phyloP scores from a whole-genome alignment of 2,888 invertebrate species.

The Drosophila pegasa region DNA sequence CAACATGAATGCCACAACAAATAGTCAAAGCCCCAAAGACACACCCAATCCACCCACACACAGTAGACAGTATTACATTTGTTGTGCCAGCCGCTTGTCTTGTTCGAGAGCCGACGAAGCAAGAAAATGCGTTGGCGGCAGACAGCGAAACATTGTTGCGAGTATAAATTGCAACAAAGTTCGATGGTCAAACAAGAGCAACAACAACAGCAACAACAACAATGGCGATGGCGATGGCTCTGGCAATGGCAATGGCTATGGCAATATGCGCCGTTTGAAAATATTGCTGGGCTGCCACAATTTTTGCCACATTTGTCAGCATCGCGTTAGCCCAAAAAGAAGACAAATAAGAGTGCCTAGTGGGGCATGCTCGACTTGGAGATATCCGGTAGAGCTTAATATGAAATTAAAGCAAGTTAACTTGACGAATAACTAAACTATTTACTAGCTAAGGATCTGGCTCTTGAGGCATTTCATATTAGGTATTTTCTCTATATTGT shows the following conservation, averaged over 20 bases:
- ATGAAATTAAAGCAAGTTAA: background rate
- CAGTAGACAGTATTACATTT: constrained; percentile 56
- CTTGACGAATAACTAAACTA: no score
- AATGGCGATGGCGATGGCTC: background rate
- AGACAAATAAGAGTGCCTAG: background rate
- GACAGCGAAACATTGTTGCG: constrained; percentile 32
- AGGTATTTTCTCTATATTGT: no score
- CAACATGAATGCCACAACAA: constrained; percentile 24
- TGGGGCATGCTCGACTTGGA: background rate
- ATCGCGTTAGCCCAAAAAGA: constrained; percentile 12
- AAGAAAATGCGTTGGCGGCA: constrained; percentile 32
- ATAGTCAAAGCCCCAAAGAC: constrained; percentile 17
- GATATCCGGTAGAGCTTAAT: background rate
- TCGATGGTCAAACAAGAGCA: constrained; percentile 11
- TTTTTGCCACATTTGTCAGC: constrained; percentile 53
- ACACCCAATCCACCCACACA: background rate
- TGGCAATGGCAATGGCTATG: background rate
- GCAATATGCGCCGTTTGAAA: constrained; percentile 30
- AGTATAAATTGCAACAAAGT: constrained; percentile 42
- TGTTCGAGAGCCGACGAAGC: constrained; percentile 22
- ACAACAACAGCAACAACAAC: constrained; percentile 5
- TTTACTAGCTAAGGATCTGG: no score
- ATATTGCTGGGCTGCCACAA: constrained; percentile 46
- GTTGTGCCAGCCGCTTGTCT: constrained; percentile 21
- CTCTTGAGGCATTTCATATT: no score